A percentile compares a stretch with the other conserved stretches of the same genome.
phyloP scores from a whole-genome alignment of 2,797 vertebrate genomes.

The Acanthurus lineatus region DNA sequence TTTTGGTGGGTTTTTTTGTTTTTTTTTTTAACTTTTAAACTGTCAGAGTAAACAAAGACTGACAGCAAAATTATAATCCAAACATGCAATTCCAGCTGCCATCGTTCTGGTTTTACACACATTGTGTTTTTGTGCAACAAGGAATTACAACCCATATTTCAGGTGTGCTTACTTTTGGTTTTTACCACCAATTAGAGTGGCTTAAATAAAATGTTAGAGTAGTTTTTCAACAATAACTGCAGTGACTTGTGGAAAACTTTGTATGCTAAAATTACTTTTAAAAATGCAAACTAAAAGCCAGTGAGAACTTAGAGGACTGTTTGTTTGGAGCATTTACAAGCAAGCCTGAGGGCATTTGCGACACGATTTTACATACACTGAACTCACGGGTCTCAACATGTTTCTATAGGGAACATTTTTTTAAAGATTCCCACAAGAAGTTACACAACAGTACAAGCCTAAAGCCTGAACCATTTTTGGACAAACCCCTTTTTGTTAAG shows the following conservation, averaged over 20 bases:
- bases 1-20: too few species aligned
- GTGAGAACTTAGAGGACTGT: neutral
- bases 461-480: conserved; percentile 7
- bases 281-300: neutral
- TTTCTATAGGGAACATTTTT: conserved; percentile 8
- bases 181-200: neutral
- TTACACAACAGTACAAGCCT: conserved; percentile 5
- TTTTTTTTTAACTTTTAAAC: too few species aligned
- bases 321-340: neutral
- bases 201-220: neutral
- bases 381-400: neutral
- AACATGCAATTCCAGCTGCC: too few species aligned
- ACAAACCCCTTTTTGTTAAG: conserved; percentile 8
- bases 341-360: neutral
- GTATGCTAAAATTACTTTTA: neutral
- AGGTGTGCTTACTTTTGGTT: neutral
- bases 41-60: too few species aligned
- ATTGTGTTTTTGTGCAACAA: too few species aligned
- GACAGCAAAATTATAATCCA: too few species aligned
- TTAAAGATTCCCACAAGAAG: neutral
- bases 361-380: neutral
- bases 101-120: too few species aligned
- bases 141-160: neutral
- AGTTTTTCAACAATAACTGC: neutral
- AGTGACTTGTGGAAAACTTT: too few species aligned